Conservation (phyloP, 2,888 invertebrate species). For the Hipparchia semele region DNA sequence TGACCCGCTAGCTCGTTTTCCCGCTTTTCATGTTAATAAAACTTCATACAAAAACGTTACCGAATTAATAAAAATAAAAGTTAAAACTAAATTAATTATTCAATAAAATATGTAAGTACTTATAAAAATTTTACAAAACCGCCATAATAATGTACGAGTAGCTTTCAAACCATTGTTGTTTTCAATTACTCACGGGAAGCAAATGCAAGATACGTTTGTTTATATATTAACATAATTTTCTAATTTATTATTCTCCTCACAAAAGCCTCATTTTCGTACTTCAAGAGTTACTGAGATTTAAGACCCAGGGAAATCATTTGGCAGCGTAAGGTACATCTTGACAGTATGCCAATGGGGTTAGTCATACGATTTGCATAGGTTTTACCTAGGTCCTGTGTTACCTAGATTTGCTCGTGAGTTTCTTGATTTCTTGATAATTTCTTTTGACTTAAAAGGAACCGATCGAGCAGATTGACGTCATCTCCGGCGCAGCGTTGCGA, state of each 20-base stretch:
- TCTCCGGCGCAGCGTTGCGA: neutral
- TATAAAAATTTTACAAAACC: neutral
- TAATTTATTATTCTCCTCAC: conserved; percentile 12
- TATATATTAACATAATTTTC: neutral
- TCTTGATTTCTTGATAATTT: neutral
- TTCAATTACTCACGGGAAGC: neutral
- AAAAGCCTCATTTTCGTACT: conserved; percentile 16
- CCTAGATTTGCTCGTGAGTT: neutral
- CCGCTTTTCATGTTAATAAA: too few species aligned
- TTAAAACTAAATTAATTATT: too few species aligned
- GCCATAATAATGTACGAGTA: neutral
- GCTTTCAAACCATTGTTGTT: neutral
- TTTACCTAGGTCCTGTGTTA: conserved; percentile 1
- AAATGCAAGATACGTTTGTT: neutral
- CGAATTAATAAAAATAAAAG: too few species aligned
- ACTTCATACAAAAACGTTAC: too few species aligned
- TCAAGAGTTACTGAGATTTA: conserved; percentile 20
- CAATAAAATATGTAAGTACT: too few species aligned
- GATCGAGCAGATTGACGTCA: neutral
- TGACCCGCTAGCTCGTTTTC: too few species aligned
- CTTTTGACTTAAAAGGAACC: neutral
- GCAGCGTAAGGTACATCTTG: conserved; percentile 24
- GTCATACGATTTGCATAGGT: neutral
- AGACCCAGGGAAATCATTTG: conserved; percentile 32
- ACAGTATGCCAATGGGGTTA: conserved; percentile 36